Conservation (phyloP, 1,140 invertebrate species). For the Chironomus striatipennis region DNA sequence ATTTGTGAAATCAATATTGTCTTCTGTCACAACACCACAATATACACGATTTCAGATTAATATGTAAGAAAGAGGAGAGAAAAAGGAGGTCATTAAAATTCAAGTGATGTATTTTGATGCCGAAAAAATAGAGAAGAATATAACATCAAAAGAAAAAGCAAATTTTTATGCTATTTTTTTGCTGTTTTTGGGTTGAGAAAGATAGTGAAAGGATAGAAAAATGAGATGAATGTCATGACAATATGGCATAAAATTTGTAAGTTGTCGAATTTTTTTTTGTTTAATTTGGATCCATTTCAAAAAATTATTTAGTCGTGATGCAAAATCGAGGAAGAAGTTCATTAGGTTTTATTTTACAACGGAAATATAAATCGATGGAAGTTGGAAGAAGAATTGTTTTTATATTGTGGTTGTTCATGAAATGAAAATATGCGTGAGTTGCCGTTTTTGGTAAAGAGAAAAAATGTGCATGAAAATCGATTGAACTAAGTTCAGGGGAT, state of each 20-base stretch:
- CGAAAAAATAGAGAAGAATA: background rate
- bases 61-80: background rate
- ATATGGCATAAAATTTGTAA: background rate
- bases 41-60: background rate
- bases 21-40: background rate
- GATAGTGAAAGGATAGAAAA: background rate
- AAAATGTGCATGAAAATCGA: too few relatives aligned
- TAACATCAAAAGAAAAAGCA: background rate
- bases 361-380: too few relatives aligned
- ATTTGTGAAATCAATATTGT: background rate
- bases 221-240: background rate
- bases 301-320: too few relatives aligned
- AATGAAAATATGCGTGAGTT: too few relatives aligned
- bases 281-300: too few relatives aligned
- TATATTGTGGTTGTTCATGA: too few relatives aligned
- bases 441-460: too few relatives aligned
- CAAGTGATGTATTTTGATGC: background rate
- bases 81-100: background rate
- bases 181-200: background rate
- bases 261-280: background rate
- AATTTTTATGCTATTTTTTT: background rate
- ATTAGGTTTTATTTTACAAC: too few relatives aligned
- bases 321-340: too few relatives aligned
- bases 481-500: too few relatives aligned
- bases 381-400: too few relatives aligned